Base-by-base conservation (phyloP, 2,888 invertebrate genomes). In the Chironomus riparius region DNA sequence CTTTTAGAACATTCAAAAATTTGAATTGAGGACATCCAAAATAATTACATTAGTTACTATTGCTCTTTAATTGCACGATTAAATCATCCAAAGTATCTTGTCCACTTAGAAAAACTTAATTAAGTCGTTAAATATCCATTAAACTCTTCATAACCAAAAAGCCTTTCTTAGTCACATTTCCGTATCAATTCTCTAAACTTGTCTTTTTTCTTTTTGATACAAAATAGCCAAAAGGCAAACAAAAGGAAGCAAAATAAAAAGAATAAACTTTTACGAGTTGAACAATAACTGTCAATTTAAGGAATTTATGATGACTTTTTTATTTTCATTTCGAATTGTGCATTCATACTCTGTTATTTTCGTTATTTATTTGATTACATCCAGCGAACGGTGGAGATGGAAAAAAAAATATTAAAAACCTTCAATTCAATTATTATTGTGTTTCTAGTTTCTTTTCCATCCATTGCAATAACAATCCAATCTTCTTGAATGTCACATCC, bases 281-380 rank as follows among this genome's bases (percentile, higher is more conserved):
- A 24, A 71, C 76, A 56, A 76, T 69, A 69, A 24, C 61, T 69
- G 48, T 76, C 18, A 78, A 72, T 61, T 78, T 77, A 77, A 78
- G 76, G 72, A 75, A 77, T 47, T 65, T 65, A 65, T 65, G 18
- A 65, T 65, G 24, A 65, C 65, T 65, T 65, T 65, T 38, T 38
- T 38, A 38, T 38, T 38, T 38, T 38, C 65, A 24, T 65, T 21
- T 22, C 18, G 21, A 10, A 24, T 65, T 24, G 21, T 22, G 13
- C 65, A 21, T 24, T 22, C 21, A 13, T 24, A 10, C 18, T 62
- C 22, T 13, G 18, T 65, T 65, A 7, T 65, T 24, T 65, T 21
- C 15, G 18, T 15, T 21, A 24, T 24, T n/a, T 10, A 2, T 13
- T n/a, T 50, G 65, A 65, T 65, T 22, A 65, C 24, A 13, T 65